Conservation (phyloP, 2,797 vertebrate genomes). For the Alauda arvensis region DNA sequence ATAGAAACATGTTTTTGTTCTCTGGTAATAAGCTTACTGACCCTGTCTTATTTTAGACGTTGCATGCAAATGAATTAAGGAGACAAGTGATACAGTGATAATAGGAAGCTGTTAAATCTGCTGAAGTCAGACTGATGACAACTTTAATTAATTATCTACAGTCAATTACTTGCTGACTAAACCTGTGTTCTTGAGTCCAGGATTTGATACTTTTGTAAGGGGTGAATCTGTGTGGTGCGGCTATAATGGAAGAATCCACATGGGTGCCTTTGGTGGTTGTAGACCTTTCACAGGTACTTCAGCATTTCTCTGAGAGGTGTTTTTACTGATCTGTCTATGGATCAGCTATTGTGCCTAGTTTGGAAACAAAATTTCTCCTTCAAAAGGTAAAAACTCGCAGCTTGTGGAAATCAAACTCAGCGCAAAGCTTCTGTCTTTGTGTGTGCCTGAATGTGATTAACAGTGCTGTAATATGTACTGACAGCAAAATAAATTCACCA, state of each 20-base stretch:
- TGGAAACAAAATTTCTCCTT: neutral
- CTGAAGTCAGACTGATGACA: neutral
- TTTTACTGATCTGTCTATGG: neutral
- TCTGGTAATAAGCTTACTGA: neutral
- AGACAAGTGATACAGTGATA: neutral
- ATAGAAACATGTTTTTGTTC: neutral
- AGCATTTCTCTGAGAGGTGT: neutral
- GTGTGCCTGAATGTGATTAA: neutral
- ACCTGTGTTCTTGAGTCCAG: neutral
- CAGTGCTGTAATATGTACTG: slow-evolving; percentile 1
- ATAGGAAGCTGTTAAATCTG: neutral
- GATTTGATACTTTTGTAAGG: neutral
- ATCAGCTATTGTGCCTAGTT: neutral
- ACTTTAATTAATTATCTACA: neutral
- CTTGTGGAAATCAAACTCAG: neutral
- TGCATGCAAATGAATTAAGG: neutral
- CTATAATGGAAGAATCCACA: neutral
- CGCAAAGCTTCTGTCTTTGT: neutral
- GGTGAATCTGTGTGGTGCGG: neutral
- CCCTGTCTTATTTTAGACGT: neutral
- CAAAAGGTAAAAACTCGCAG: neutral
- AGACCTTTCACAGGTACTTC: neutral
- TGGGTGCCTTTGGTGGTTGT: neutral
- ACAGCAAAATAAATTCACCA: slow-evolving; percentile 27
- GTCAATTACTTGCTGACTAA: neutral